Evolutionary conservation across 2,113 vertebrate genomes (phyloP), one percentile per base, ranked within the genome.

Genomic region (Pseudopipra pipra): DNA sequence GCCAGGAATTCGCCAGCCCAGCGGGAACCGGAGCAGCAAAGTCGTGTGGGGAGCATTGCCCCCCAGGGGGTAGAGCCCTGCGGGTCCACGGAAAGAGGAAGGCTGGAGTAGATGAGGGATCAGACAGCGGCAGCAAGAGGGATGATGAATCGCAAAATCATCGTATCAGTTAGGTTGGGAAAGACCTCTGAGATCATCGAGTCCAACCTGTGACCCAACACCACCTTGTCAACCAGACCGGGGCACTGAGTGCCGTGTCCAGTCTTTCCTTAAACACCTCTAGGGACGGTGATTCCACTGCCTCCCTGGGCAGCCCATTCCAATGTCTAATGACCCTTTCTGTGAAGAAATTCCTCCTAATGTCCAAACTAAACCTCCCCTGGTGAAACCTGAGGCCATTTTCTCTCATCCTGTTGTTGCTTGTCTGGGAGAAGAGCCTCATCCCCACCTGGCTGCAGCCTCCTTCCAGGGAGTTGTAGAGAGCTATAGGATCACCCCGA

Each of bases 391-490:
- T 14, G 30, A 75, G 24, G 11, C 39, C 16, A 1, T 4, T 35
- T 54, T 24, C 16, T 46, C 46, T 75, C 46, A 3, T 54, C n/a
- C 30, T 61, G 46, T 4, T 21, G 0, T 52, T 67, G 39, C 11
- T 75, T 52, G 13, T 3, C 13, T n/a, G 28, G 5, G 5, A 18
- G 9, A 8, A 46, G 33, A 61, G 19, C 14, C n/a, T 1, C 28
- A 25, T 12, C 6, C 14, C 4, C 15, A 3, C 19, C 24, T 4
- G 54, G 52, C 18, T 74, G 1, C 52, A 46, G 0, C 4, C 24
- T 46, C 28, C 11, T 47, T 23, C 17, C n/a, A 39, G 28, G 52
- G 28, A 39, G 6, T 8, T 24, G 37, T 16, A 5, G 44, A 23
- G 14, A 25, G 28, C 1, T 0, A 6, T 9, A 21, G n/a, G 24